Conservation (phyloP, 2,797 vertebrate genomes). For the Paramormyrops hopkinsi region DNA sequence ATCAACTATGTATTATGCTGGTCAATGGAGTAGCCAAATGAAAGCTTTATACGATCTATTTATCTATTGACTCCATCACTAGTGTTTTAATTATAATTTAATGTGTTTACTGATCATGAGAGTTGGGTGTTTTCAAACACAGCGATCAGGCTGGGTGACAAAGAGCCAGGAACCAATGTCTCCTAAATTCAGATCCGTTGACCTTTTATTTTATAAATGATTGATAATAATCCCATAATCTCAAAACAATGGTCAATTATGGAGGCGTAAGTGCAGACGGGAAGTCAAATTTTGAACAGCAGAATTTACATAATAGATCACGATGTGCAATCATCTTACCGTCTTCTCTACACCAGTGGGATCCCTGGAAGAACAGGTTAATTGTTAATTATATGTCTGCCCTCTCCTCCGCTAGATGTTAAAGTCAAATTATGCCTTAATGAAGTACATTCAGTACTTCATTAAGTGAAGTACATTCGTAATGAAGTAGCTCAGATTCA, state of each 20-base stretch:
- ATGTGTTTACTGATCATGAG: not conserved
- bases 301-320: constrained; percentile 20
- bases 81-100: not conserved
- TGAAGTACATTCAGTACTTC: not conserved
- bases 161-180: not conserved
- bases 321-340: constrained; percentile 19
- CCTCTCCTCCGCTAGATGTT: not conserved
- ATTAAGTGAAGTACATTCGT: not conserved
- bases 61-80: not conserved
- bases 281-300: constrained; percentile 14
- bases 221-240: not conserved
- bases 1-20: not conserved
- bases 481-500: not conserved
- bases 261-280: constrained; percentile 7
- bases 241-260: not conserved
- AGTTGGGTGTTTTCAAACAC: not conserved
- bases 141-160: not conserved
- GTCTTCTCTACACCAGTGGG: constrained; percentile 27
- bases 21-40: not conserved
- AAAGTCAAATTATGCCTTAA: not conserved
- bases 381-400: not conserved
- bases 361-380: constrained; percentile 11
- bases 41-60: not conserved
- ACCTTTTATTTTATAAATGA: not conserved
- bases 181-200: not conserved